Evolutionary conservation across 2,797 vertebrate genomes (phyloP), one percentile per base, ranked within the genome.

Genomic region (Poeciliopsis infans): DNA sequence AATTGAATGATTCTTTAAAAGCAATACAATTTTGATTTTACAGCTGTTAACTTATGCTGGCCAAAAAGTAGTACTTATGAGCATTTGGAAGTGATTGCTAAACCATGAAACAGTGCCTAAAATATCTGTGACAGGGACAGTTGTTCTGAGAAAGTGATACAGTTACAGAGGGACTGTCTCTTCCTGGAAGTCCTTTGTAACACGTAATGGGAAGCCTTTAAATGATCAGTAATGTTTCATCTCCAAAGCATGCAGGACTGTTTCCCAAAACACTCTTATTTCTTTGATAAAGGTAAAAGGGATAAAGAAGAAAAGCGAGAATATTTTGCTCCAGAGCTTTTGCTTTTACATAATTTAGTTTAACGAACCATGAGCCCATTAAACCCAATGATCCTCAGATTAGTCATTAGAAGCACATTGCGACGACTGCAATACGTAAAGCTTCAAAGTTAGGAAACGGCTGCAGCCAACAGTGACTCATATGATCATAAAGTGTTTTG

Each of bases 61-160:
- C 36, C 33, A 77, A 53, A 0, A 70, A 7, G 1, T 7, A 57
- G 47, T 39, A 53, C 45, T 33, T 74, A 23, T 68, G 47, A 41
- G 36, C 25, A 23, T 51, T 39, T n/a, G 23, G 25, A 68, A 76
- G 10, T 68, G 5, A 76, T 76, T 39, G 68, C 68, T 76, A 25
- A 47, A 51, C 15, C 25, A 68, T 12, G 31, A 43, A 66, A 39
- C 16, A 23, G 7, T 45, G 23, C 12, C 25, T n/a, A n/a, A 69
- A 69, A 43, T 12, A 43, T 64, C 16, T 73, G 7, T 72, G 20
- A 6, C 49, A 20, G 10, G 47, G 33, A 73, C 3, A 71, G 20
- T 23, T 28, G 15, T n/a, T 71, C n/a, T 15, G 10, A 15, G 57
- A 61, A 61, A 15, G 57, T 28, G 28, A 46, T 13, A 16, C 68